phyloP scores from a whole-genome alignment of 2,797 vertebrate species.

The Tenualosa thibaudeaui region DNA sequence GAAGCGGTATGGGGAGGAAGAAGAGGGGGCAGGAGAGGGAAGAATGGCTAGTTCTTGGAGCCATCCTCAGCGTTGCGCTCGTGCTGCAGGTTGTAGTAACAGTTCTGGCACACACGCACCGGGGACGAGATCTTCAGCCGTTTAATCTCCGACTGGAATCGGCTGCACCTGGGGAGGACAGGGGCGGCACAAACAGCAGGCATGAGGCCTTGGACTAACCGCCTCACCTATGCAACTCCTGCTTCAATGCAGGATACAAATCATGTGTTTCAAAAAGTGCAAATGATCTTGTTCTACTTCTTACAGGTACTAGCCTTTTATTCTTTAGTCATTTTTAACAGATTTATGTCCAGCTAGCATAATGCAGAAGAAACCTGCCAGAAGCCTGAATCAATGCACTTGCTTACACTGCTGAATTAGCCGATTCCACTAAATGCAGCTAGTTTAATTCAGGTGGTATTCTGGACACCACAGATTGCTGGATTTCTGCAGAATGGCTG shows the following conservation, averaged over 20 bases:
- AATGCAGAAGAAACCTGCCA: background rate
- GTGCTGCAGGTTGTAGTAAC: conserved; percentile 95
- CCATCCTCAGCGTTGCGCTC: conserved; percentile 87
- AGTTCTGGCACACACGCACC: conserved; percentile 98
- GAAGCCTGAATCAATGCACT: background rate
- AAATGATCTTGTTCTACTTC: background rate
- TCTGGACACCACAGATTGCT: background rate
- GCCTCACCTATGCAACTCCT: background rate
- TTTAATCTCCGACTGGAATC: conserved; percentile 98
- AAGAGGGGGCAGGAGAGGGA: conserved; percentile 45
- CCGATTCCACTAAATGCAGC: background rate
- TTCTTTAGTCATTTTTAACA: background rate
- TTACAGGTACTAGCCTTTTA: background rate
- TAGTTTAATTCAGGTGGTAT: background rate
- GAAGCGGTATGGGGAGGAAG: background rate
- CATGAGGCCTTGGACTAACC: background rate
- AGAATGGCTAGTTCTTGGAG: conserved; percentile 76
- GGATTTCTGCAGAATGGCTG: background rate
- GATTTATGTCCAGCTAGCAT: background rate
- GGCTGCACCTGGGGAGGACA: conserved; percentile 86
- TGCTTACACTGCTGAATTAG: background rate
- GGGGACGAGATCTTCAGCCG: conserved; percentile 97
- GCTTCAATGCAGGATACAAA: background rate
- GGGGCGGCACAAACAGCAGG: background rate
- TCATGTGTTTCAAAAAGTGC: background rate